phyloP scores from a whole-genome alignment of 1,140 invertebrate species.

The Anagrus nilaparvatae region DNA sequence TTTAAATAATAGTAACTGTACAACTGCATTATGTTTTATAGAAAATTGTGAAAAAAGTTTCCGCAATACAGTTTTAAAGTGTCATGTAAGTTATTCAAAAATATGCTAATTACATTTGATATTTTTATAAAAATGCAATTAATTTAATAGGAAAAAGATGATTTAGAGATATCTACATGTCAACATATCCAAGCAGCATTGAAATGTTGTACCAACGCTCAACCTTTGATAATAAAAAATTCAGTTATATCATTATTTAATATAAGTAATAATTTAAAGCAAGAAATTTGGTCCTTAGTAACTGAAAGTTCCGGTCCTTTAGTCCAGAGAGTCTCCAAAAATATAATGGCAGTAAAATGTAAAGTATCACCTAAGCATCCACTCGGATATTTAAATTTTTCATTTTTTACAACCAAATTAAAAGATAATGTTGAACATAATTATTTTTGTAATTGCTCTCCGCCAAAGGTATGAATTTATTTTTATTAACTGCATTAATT shows the following conservation, averaged over 20 bases:
- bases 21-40: constrained; percentile 52
- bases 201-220: constrained; percentile 53
- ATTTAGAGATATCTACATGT: constrained; percentile 39
- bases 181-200: constrained; percentile 61
- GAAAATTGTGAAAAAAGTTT: constrained; percentile 52
- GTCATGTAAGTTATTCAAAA: constrained; percentile 39
- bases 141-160: constrained; percentile 33
- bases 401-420: constrained; percentile 48
- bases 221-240: constrained; percentile 54
- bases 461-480: constrained; percentile 44
- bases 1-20: constrained; percentile 16
- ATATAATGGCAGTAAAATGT: constrained; percentile 69
- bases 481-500: background rate
- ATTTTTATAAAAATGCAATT: background rate
- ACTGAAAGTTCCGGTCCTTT: constrained; percentile 56
- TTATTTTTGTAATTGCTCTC: constrained; percentile 54
- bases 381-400: constrained; percentile 66
- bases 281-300: constrained; percentile 55
- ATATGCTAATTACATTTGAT: constrained; percentile 1
- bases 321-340: constrained; percentile 67
- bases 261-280: constrained; percentile 54
- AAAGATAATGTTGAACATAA: constrained; percentile 47
- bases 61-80: constrained; percentile 46
- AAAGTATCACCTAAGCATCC: constrained; percentile 58
- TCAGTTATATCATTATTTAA: constrained; percentile 54